Conservation (phyloP, 2,888 invertebrate species). For the Microdon myrmicae region DNA sequence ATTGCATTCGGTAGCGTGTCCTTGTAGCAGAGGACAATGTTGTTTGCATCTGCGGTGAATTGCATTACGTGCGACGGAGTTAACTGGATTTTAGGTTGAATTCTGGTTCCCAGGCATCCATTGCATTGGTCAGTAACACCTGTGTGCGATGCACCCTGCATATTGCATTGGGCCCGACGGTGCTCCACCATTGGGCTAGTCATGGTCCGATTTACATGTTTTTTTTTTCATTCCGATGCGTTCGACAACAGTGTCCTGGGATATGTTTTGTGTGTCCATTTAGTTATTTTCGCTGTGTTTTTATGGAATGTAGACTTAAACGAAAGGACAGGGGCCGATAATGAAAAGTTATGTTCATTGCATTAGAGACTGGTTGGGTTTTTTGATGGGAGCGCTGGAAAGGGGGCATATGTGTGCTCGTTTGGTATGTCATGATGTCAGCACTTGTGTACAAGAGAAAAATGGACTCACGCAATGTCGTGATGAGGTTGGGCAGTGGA, state of each 20-base stretch:
- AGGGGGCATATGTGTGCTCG: too few species aligned
- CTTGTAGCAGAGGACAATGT: conserved; percentile 37
- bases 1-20: conserved; percentile 36
- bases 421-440: conserved; percentile 28
- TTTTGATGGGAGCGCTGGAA: background rate
- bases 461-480: background rate
- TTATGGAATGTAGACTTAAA: conserved; percentile 1
- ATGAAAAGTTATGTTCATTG: conserved; percentile 7
- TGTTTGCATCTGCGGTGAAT: conserved; percentile 32
- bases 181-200: conserved; percentile 38
- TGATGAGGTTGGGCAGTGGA: background rate
- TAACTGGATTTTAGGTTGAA: conserved; percentile 30
- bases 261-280: conserved; percentile 3
- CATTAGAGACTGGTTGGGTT: background rate
- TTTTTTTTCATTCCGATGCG: conserved; percentile 29
- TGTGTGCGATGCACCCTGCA: conserved; percentile 45
- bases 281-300: background rate
- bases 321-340: conserved; percentile 19
- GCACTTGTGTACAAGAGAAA: background rate
- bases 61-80: conserved; percentile 42
- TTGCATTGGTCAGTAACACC: conserved; percentile 15
- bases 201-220: conserved; percentile 37
- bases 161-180: conserved; percentile 30
- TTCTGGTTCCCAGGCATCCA: conserved; percentile 43
- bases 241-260: conserved; percentile 22